Percentiles rank a stretch among this genome's conserved stretches.
Evolutionary conservation across 2,797 vertebrate genomes (phyloP).

Genomic region (Micromesistius poutassou): DNA sequence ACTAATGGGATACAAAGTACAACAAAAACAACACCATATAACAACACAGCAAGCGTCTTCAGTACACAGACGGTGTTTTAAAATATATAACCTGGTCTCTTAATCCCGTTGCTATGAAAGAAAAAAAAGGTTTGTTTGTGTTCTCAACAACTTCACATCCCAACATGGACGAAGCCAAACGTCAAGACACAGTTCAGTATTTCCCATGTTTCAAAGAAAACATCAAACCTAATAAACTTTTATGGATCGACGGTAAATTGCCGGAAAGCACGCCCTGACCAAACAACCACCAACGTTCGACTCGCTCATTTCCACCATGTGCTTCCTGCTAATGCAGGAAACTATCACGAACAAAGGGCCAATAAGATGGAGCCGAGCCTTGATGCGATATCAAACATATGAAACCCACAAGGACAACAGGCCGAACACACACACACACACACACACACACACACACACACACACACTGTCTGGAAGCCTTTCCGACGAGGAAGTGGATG

Average conservation of each 20-base stretch:
- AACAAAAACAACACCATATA: not conserved
- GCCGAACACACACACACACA: not conserved
- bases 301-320: slow-evolving; percentile 47
- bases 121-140: not conserved
- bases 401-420: not conserved
- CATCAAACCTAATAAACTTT: slow-evolving; percentile 60
- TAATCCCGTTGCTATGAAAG: not conserved
- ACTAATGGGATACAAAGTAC: slow-evolving; percentile 14
- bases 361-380: not conserved
- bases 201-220: slow-evolving; percentile 36
- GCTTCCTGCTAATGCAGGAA: slow-evolving; percentile 39
- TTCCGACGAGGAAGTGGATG: not conserved
- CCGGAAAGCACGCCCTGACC: slow-evolving; percentile 30
- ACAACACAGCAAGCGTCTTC: not conserved
- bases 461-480: not conserved
- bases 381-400: not conserved
- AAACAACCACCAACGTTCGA: not conserved
- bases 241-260: slow-evolving; percentile 58
- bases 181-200: not conserved
- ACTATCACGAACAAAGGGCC: slow-evolving; percentile 19
- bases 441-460: no score
- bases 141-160: not conserved
- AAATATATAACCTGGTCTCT: not conserved
- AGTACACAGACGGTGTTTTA: not conserved
- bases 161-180: not conserved